These are phyloP conservation scores for Fregetta grallaria DNA, from an alignment of 2,113 vertebrate species.

Conservation along the genomic window DNA sequence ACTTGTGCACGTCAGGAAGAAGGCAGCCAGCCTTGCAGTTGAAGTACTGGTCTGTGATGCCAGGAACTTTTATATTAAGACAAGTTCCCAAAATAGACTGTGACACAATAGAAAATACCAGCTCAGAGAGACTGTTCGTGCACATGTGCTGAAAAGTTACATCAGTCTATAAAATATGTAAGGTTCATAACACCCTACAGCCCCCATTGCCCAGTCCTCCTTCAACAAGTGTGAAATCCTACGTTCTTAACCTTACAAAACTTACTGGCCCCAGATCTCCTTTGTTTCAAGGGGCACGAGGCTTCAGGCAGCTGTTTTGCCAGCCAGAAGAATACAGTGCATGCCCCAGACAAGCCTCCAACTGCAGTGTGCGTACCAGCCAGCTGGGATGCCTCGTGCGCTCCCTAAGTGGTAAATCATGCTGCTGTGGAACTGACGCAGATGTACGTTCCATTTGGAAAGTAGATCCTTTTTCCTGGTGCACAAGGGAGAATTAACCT, in stretches of 20 bases:
- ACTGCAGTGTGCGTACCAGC: not conserved
- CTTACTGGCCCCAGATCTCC: not conserved
- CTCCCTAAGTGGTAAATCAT: not conserved
- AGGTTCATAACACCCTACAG: not conserved
- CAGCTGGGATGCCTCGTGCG: not conserved
- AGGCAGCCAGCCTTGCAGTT: not conserved
- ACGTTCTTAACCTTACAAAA: not conserved
- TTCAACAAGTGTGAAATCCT: not conserved
- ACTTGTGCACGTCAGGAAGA: not conserved
- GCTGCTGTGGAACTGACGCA: not conserved
- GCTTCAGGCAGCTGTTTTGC: not conserved
- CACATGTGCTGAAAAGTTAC: not conserved
- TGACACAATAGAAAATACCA: slow-evolving; percentile 45
- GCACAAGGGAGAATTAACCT: not conserved
- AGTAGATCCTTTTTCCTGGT: not conserved
- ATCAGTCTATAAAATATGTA: not conserved
- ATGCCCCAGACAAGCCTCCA: not conserved
- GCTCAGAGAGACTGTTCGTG: not conserved
- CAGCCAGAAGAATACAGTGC: not conserved
- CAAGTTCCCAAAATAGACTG: slow-evolving; percentile 10
- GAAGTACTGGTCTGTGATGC: not conserved
- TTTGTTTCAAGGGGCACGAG: not conserved
- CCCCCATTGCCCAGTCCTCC: not conserved
- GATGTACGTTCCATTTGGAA: not conserved
- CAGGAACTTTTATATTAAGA: slow-evolving; percentile 16